Percentiles rank a stretch among this genome's conserved stretches.
phyloP scores from a whole-genome alignment of 2,113 vertebrate species.

The Chascanopsetta lugubris region DNA sequence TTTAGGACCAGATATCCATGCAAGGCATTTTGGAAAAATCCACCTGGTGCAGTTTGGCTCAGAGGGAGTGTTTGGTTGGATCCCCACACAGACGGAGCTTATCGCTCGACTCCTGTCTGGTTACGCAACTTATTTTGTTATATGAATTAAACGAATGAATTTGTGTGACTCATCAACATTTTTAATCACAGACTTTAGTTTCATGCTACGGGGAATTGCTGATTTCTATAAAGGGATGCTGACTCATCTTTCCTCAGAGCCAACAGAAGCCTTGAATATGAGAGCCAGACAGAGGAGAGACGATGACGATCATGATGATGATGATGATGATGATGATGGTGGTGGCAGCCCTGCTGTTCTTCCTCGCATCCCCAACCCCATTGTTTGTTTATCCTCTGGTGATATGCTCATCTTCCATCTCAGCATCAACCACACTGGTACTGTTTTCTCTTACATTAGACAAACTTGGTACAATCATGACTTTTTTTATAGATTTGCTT shows the following conservation, averaged over 20 bases:
- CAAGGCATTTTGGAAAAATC: slow-evolving; percentile 77
- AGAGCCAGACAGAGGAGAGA: slow-evolving; percentile 57
- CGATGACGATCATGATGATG: background rate
- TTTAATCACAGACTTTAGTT: background rate
- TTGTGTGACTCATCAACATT: background rate
- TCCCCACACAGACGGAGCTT: slow-evolving; percentile 76
- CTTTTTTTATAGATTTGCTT: slow-evolving; percentile 1
- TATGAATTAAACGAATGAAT: background rate
- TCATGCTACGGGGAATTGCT: background rate
- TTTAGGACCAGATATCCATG: slow-evolving; percentile 86
- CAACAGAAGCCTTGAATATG: slow-evolving; percentile 46
- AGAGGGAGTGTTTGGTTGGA: slow-evolving; percentile 85
- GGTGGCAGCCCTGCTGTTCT: slow-evolving; percentile 18
- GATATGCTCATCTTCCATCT: slow-evolving; percentile 90
- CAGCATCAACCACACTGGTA: slow-evolving; percentile 84
- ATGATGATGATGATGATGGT: background rate
- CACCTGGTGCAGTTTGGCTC: slow-evolving; percentile 86
- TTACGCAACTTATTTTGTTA: slow-evolving; percentile 48
- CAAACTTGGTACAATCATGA: background rate
- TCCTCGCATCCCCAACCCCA: slow-evolving; percentile 87
- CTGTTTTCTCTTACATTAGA: background rate
- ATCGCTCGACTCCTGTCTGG: slow-evolving; percentile 83
- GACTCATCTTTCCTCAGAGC: slow-evolving; percentile 41
- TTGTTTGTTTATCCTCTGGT: slow-evolving; percentile 84
- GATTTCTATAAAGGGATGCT: background rate